These are phyloP conservation scores for Shinisaurus crocodilurus DNA, from an alignment of 2,113 vertebrate species.

Conservation along the genomic window DNA sequence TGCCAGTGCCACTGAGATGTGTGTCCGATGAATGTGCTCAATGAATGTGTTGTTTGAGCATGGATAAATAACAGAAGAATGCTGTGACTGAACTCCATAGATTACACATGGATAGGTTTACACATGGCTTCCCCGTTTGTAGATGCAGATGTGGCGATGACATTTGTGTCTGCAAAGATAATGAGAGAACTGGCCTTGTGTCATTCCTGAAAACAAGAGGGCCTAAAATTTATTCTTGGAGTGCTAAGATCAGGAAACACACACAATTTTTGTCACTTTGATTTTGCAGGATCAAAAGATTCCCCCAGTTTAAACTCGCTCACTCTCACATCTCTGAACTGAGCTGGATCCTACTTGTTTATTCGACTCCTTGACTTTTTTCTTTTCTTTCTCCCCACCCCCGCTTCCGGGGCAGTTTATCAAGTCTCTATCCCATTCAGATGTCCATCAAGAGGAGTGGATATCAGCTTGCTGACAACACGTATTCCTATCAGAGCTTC, in stretches of 20 bases:
- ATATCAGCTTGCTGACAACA: background rate
- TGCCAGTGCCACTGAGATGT: background rate
- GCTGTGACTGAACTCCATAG: background rate
- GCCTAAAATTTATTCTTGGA: background rate
- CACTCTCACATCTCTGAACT: background rate
- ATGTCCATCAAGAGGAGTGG: conserved; percentile 20
- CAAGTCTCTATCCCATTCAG: conserved; percentile 14
- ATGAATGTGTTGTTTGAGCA: background rate
- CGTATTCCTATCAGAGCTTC: background rate
- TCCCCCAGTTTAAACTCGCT: background rate
- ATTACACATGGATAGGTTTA: background rate
- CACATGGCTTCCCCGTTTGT: background rate
- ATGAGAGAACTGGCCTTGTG: background rate
- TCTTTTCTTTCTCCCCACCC: background rate
- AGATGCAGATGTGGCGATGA: background rate
- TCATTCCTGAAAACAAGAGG: background rate
- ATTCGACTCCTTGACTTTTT: background rate
- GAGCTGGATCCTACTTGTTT: conserved; percentile 18
- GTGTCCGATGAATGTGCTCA: background rate
- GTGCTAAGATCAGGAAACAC: background rate
- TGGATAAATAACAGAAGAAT: background rate
- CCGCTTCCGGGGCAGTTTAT: background rate
- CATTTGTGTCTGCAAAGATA: background rate
- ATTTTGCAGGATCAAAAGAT: conserved; percentile 1
- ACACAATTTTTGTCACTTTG: background rate